Evolutionary conservation across 1,140 invertebrate species (phyloP).

Genomic region (Bombus impatiens): DNA sequence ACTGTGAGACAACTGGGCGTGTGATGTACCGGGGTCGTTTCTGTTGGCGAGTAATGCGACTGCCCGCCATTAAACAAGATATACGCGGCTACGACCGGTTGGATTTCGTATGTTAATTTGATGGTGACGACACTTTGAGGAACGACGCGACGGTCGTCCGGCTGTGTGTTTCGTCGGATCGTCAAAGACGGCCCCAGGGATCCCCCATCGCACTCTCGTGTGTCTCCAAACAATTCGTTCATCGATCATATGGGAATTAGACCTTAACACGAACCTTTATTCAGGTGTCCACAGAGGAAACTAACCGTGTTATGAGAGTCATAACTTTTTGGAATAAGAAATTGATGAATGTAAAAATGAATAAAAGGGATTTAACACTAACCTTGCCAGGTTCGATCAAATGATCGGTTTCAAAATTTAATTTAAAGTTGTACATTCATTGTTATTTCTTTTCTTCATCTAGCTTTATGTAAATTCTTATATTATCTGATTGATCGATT

Average conservation of each 20-base stretch:
- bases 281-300: neutral
- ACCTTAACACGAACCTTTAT: neutral
- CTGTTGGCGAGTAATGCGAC: conserved; percentile 43
- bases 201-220: neutral
- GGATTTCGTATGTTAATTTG: conserved; percentile 59
- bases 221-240: conserved; percentile 4
- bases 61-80: conserved; percentile 54
- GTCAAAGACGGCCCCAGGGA: conserved; percentile 8
- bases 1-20: conserved; percentile 29
- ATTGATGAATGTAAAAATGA: neutral
- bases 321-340: neutral
- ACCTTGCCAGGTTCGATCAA: too few species aligned
- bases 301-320: neutral
- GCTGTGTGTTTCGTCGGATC: neutral
- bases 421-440: too few species aligned
- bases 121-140: conserved; percentile 50
- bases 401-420: too few species aligned
- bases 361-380: too few species aligned
- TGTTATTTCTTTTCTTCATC: too few species aligned
- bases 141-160: conserved; percentile 26
- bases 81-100: conserved; percentile 20
- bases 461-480: too few species aligned
- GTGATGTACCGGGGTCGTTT: conserved; percentile 44
- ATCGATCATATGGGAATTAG: conserved; percentile 14
- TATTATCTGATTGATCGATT: too few species aligned